These are phyloP conservation scores for Vombatus ursinus DNA, from an alignment of 2,113 vertebrate genomes.

Conservation along the genomic window DNA sequence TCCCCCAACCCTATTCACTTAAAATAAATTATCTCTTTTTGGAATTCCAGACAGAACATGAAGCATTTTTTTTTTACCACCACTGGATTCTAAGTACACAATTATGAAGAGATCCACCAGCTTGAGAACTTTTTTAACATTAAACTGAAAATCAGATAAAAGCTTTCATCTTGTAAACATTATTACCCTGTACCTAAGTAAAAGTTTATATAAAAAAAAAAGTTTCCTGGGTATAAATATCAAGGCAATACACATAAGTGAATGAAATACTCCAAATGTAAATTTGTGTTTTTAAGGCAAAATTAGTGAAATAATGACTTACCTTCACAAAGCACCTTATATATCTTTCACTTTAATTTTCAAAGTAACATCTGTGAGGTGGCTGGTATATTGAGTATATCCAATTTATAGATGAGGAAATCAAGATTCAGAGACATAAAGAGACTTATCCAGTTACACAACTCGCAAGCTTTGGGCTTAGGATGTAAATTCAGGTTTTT, in stretches of 20 bases:
- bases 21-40: constrained; percentile 82
- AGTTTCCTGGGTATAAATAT: constrained; percentile 69
- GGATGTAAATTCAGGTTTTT: neutral
- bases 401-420: neutral
- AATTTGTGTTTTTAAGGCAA: neutral
- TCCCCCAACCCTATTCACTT: constrained; percentile 68
- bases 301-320: neutral
- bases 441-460: neutral
- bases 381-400: neutral
- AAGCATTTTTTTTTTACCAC: constrained; percentile 70
- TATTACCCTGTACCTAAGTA: constrained; percentile 77
- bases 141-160: constrained; percentile 84
- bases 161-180: constrained; percentile 80
- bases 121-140: constrained; percentile 83
- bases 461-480: neutral
- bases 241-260: constrained; percentile 75
- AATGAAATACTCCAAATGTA: constrained; percentile 75
- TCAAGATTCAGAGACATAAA: neutral
- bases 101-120: constrained; percentile 82
- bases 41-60: constrained; percentile 80
- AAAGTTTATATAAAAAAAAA: constrained; percentile 75
- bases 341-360: neutral
- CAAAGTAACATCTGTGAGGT: neutral
- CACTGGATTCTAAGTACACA: constrained; percentile 84
- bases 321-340: neutral